phyloP scores from a whole-genome alignment of 2,888 invertebrate species.

The Alcis repandata region DNA sequence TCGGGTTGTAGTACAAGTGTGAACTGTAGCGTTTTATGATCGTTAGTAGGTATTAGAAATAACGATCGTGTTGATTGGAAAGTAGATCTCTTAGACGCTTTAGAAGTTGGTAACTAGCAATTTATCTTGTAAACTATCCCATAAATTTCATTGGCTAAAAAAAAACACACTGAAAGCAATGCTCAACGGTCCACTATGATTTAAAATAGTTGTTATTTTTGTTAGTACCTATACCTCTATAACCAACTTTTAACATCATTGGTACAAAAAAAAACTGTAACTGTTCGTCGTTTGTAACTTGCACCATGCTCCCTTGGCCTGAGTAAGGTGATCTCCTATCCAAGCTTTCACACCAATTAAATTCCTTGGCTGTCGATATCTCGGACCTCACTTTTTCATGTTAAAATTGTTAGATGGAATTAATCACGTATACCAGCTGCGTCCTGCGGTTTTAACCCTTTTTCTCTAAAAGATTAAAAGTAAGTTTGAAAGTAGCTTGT shows the following conservation, averaged over 20 bases:
- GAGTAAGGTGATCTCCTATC: slow-evolving; percentile 64
- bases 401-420: slow-evolving; percentile 13
- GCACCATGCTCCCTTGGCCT: slow-evolving; percentile 17
- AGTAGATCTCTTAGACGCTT: too few relatives aligned
- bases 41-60: too few relatives aligned
- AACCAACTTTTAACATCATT: too few relatives aligned
- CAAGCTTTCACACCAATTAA: slow-evolving; percentile 63
- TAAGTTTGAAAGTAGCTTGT: not conserved
- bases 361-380: slow-evolving; percentile 53
- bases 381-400: slow-evolving; percentile 27
- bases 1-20: slow-evolving; percentile 43
- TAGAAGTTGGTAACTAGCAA: too few relatives aligned
- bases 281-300: slow-evolving; percentile 5
- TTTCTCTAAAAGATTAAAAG: not conserved
- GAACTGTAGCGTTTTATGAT: slow-evolving; percentile 6
- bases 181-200: too few relatives aligned
- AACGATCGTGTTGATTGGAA: too few relatives aligned
- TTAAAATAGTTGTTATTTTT: too few relatives aligned
- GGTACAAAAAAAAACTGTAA: not conserved
- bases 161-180: too few relatives aligned
- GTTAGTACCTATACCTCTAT: too few relatives aligned
- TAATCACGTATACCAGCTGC: not conserved
- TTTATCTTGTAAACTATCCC: too few relatives aligned
- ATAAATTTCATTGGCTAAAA: too few relatives aligned
- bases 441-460: not conserved